Evolutionary conservation across 2,113 vertebrate species (phyloP), one percentile per base, ranked within the genome.

Genomic region (Fregata magnificens): DNA sequence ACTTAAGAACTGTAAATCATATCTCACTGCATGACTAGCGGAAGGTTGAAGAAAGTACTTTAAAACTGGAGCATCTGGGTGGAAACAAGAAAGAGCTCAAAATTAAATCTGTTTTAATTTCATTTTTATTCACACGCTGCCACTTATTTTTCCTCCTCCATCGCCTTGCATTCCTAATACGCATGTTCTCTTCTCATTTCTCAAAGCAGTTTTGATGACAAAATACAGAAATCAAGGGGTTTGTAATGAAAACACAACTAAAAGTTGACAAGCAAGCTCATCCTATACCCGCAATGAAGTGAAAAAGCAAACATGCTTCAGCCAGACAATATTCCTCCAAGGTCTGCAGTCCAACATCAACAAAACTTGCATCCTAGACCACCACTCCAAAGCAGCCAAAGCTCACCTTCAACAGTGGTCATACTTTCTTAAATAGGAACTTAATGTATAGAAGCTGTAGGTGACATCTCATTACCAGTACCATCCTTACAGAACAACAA

Each of bases 1-100:
- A 7, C 34, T 25, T 26, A 22, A 53, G 45, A 72, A 73, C 26
- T 25, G 32, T 6, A 77, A 74, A 45, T 11, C 29, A 13, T 7
- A 59, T 9, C 11, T 7, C 2, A 1, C 6, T 34, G 16, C 18
- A 4, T 1, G 20, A 55, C 40, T 15, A 10, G 4, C 2, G 22
- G 15, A 61, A 72, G 14, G 25, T 0, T 10, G 19, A 72, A 82
- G 4, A n/a, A 81, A 62, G 17, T 9, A 67, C 45, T 80, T 79
- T 0, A 52, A 47, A 86, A 84, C 6, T 2, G 14, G 83, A 34
- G 7, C 44, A 59, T 29, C 8, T 24, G 38, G 8, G 31, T 79
- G 10, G 56, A 85, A 74, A 73, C 4, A 69, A 84, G 15, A 2
- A 2, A 32, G 9, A 69, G 22, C 7, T 66, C 62, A 62, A 76